These are phyloP conservation scores for Sebastes iracundus DNA, from an alignment of 2,797 vertebrate genomes.

Conservation along the genomic window DNA sequence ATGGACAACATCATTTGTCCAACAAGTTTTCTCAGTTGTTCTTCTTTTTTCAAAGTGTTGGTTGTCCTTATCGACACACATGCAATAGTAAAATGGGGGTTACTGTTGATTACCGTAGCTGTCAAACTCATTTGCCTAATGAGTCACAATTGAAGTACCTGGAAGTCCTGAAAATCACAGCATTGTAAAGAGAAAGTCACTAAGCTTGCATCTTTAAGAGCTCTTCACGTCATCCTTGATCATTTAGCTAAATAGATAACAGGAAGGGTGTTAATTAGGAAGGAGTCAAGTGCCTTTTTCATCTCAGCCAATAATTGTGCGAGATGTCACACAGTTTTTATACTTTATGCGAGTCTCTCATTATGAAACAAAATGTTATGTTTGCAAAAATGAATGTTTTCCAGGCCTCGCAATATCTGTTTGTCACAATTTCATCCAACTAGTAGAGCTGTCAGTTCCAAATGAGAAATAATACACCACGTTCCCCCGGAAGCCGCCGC, in stretches of 20 bases:
- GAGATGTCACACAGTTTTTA: not conserved
- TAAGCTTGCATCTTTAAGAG: not conserved
- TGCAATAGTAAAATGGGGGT: not conserved
- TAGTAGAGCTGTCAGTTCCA: conserved; percentile 35
- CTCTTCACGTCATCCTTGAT: not conserved
- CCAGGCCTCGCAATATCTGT: conserved; percentile 21
- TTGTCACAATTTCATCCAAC: conserved; percentile 42
- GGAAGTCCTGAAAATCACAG: not conserved
- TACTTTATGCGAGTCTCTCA: not conserved
- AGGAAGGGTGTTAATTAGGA: not conserved
- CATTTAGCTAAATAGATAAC: not conserved
- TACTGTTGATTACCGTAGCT: not conserved
- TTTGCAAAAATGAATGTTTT: conserved; percentile 34
- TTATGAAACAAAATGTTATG: conserved; percentile 20
- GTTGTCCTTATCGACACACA: no score
- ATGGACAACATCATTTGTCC: not conserved
- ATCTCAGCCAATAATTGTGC: conserved; percentile 1
- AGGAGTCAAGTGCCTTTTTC: conserved; percentile 2
- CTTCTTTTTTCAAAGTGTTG: not conserved
- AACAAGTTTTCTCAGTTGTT: not conserved
- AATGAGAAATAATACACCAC: conserved; percentile 45
- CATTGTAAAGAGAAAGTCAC: not conserved
- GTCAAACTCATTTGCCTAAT: not conserved
- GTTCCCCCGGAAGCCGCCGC: conserved; percentile 18
- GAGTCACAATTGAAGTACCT: not conserved